Evolutionary conservation across 2,113 vertebrate species (phyloP).

Genomic region (Sminthopsis crassicaudata): DNA sequence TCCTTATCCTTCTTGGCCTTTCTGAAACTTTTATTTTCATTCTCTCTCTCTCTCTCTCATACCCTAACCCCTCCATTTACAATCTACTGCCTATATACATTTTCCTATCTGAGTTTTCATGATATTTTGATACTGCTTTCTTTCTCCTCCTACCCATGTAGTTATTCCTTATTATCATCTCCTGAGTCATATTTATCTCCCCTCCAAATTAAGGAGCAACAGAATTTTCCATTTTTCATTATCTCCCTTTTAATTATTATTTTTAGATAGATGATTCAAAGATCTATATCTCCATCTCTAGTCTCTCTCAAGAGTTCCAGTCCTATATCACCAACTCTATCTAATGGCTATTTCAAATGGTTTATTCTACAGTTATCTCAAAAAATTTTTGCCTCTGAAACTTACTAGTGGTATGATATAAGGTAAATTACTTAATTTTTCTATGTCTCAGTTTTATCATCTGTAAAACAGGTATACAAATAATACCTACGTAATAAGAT

Average conservation of each 20-base stretch:
- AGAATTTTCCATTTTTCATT: neutral
- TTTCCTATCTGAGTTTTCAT: too few species aligned
- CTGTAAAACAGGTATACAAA: neutral
- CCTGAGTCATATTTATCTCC: too few species aligned
- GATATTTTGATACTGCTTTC: too few species aligned
- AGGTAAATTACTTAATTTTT: neutral
- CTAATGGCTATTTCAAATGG: neutral
- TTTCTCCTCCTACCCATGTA: neutral
- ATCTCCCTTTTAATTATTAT: neutral
- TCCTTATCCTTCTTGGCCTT: too few species aligned
- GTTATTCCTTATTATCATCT: neutral
- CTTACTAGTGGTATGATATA: neutral
- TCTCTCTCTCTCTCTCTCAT: too few species aligned
- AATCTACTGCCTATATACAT: too few species aligned
- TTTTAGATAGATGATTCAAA: neutral
- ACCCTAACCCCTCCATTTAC: too few species aligned
- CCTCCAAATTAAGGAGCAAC: too few species aligned
- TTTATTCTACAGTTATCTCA: neutral
- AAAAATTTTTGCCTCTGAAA: neutral
- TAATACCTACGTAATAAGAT: neutral
- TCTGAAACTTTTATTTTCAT: too few species aligned
- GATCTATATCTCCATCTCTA: neutral
- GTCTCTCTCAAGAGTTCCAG: too few species aligned
- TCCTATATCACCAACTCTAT: neutral
- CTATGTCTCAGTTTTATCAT: neutral